These are phyloP conservation scores for Augochlorella aurata DNA, from an alignment of 2,888 invertebrate genomes.

Conservation along the genomic window DNA sequence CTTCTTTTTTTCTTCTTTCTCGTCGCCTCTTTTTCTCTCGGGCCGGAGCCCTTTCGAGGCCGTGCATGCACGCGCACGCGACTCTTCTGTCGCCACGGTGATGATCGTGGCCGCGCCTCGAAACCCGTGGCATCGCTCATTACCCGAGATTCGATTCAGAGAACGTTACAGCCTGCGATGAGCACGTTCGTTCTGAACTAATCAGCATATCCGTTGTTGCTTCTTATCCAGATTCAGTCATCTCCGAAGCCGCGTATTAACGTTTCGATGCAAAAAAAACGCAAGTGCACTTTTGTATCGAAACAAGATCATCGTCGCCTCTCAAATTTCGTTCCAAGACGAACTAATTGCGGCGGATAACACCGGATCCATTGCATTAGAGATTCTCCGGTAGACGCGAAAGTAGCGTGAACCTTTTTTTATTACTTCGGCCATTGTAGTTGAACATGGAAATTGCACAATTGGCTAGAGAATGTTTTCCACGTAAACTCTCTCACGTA, in stretches of 20 bases:
- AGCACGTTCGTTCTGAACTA: slow-evolving; percentile 2
- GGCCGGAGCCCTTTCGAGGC: slow-evolving; percentile 16
- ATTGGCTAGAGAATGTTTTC: not conserved
- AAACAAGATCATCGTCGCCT: not conserved
- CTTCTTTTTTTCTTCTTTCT: slow-evolving; percentile 2
- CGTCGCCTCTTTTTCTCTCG: not conserved
- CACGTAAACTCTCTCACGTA: not conserved
- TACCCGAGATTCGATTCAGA: slow-evolving; percentile 15
- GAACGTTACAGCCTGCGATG: not conserved
- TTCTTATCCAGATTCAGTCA: not conserved
- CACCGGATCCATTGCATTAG: not conserved
- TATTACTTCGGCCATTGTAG: not conserved
- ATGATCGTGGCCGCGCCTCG: slow-evolving; percentile 13
- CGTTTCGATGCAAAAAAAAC: not conserved
- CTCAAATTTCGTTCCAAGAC: not conserved
- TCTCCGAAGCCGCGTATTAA: not conserved
- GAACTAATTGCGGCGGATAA: not conserved
- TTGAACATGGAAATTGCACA: not conserved
- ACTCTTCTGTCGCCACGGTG: slow-evolving; percentile 11
- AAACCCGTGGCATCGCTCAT: slow-evolving; percentile 18
- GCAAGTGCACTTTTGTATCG: not conserved
- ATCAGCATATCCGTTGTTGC: not conserved
- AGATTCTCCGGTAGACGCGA: not conserved
- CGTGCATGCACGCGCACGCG: slow-evolving; percentile 1
- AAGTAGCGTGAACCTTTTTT: not conserved